Conservation (phyloP, 2,888 invertebrate species). For the Abrostola triplasia region DNA sequence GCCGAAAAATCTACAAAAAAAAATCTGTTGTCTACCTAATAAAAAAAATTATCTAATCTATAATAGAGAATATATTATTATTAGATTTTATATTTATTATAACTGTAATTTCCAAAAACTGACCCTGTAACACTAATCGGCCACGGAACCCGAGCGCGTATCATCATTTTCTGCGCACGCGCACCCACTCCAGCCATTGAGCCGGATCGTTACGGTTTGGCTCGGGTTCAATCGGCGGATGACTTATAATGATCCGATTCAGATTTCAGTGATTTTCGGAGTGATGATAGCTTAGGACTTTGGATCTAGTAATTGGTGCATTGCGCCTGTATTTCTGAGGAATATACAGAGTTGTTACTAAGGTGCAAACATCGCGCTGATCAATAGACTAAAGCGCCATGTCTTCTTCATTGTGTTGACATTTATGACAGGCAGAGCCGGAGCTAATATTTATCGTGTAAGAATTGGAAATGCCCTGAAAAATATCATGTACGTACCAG, state of each 20-base stretch:
- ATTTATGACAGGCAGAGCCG: too few relatives aligned
- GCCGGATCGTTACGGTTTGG: slow-evolving; percentile 56
- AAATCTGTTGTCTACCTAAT: too few relatives aligned
- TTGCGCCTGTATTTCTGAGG: background rate
- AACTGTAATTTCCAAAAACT: background rate
- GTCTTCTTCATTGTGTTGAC: too few relatives aligned
- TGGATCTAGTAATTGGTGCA: slow-evolving; percentile 7
- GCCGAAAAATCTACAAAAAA: too few relatives aligned
- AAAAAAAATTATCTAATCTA: too few relatives aligned
- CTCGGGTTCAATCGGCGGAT: slow-evolving; percentile 65
- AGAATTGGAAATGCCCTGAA: too few relatives aligned
- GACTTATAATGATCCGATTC: slow-evolving; percentile 58
- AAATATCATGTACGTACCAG: too few relatives aligned
- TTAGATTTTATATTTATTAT: background rate
- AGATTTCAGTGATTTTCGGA: slow-evolving; percentile 26
- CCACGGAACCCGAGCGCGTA: slow-evolving; percentile 13
- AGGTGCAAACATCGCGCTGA: too few relatives aligned
- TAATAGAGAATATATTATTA: too few relatives aligned
- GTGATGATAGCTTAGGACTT: slow-evolving; percentile 6
- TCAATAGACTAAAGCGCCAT: too few relatives aligned
- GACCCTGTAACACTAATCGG: background rate
- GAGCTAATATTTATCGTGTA: too few relatives aligned
- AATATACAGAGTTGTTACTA: too few relatives aligned
- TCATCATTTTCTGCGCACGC: slow-evolving; percentile 26
- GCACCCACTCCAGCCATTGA: slow-evolving; percentile 36